These are phyloP conservation scores for Lipotes vexillifer DNA, from an alignment of 2,113 vertebrate species.

Conservation along the genomic window DNA sequence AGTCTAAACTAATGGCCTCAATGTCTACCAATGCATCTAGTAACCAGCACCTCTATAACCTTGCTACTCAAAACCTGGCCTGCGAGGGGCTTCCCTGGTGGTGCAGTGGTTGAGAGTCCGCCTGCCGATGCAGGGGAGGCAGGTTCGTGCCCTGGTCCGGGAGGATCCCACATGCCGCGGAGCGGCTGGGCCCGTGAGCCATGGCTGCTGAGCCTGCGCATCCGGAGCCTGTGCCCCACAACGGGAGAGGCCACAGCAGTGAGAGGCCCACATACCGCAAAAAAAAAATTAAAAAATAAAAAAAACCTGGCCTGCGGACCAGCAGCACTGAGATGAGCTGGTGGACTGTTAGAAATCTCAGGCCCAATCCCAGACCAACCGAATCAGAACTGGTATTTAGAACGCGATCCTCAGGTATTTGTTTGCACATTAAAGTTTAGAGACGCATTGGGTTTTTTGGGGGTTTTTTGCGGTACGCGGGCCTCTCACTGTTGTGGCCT, in stretches of 20 bases:
- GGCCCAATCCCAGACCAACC: background rate
- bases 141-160: too few relatives aligned
- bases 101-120: too few relatives aligned
- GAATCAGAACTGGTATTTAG: background rate
- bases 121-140: too few relatives aligned
- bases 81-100: background rate
- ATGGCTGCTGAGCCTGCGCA: too few relatives aligned
- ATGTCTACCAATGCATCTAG: background rate
- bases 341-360: background rate
- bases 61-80: background rate
- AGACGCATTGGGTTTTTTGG: background rate
- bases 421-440: background rate
- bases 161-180: too few relatives aligned
- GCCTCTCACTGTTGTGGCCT: too few relatives aligned
- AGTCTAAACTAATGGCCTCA: background rate
- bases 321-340: background rate
- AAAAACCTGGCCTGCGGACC: background rate
- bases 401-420: background rate
- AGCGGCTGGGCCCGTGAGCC: too few relatives aligned
- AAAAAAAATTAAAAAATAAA: too few relatives aligned
- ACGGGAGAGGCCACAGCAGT: too few relatives aligned
- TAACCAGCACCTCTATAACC: background rate
- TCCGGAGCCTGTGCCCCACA: too few relatives aligned
- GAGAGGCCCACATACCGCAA: too few relatives aligned
- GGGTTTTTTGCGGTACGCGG: too few relatives aligned